Evolutionary conservation across 2,113 vertebrate species (phyloP), one percentile per base, ranked within the genome.

Genomic region (Scomber colias): DNA sequence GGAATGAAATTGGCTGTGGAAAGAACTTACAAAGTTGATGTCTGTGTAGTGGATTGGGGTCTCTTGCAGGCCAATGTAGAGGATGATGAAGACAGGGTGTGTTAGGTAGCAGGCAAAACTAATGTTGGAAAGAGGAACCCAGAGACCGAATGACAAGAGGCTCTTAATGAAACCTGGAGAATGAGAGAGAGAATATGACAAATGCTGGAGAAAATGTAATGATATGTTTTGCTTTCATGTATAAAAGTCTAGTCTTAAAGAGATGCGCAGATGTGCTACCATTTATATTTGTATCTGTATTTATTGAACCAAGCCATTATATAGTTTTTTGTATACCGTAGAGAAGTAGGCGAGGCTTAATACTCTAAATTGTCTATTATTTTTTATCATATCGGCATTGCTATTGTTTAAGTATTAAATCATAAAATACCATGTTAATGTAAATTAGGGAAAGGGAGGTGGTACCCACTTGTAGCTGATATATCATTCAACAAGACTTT

Each of bases 61-160:
- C 73, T 97, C 96, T 78, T 96, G 97, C n/a, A 95, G 86, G 15
- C 95, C 94, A 0, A 93, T 93, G 79, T 96, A 96, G 13, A 96
- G 64, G n/a, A 95, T 77, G 50, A 97, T 97, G 70, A 96, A 78
- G 12, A 95, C 50, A 0, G 95, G 97, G 71, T 97, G 97, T 45
- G 90, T 85, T 60, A 97, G 75, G 86, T 96, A 97, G 81, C 96
- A 96, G 7, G 96, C 95, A 3, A 96, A 97, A 65, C 96, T 96
- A 69, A 97, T 94, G 81, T 93, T 92, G 48, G 96, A 95, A 13
- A 95, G 90, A 60, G 95, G 92, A 35, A 89, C 51, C 96, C 96
- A 97, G 82, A 94, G 4, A 2, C 24, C 17, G 16, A 93, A 85
- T 3, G 96, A 96, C 53, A 97, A 90, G 64, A 96, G 24, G 16